phyloP scores from a whole-genome alignment of 2,888 invertebrate species.

The Eudasyphora cyanicolor region DNA sequence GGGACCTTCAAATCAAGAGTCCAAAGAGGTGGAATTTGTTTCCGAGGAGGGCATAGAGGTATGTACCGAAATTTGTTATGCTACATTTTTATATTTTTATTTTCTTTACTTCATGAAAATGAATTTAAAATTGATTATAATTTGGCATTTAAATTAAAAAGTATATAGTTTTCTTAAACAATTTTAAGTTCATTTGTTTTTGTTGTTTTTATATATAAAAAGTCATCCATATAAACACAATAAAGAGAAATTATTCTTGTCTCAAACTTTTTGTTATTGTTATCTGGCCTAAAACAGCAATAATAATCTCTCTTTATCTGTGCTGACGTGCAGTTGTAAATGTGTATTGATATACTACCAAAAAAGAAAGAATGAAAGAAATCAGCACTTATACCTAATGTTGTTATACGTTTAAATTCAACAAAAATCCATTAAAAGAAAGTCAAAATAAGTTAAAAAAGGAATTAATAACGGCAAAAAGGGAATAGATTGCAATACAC shows the following conservation, averaged over 20 bases:
- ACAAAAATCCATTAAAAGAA: constrained; percentile 27
- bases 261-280: too few species aligned
- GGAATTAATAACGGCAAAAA: neutral
- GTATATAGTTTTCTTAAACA: constrained; percentile 40
- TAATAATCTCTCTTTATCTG: constrained; percentile 68
- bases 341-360: constrained; percentile 43
- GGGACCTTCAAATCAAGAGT: constrained; percentile 75
- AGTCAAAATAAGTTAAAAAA: constrained; percentile 3
- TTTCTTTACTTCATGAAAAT: constrained; percentile 31
- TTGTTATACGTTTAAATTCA: constrained; percentile 69
- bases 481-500: neutral
- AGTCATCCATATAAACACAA: constrained; percentile 62
- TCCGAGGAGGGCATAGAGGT: constrained; percentile 81
- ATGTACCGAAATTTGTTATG: constrained; percentile 59
- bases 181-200: constrained; percentile 38
- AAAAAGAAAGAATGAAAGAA: constrained; percentile 38
- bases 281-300: neutral
- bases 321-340: constrained; percentile 74
- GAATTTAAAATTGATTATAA: constrained; percentile 25
- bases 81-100: constrained; percentile 46
- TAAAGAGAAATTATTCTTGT: constrained; percentile 66
- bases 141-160: too few species aligned
- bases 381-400: constrained; percentile 70
- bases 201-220: constrained; percentile 37
- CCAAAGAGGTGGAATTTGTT: constrained; percentile 85